phyloP scores from a whole-genome alignment of 2,113 vertebrate genomes.

The Podilymbus podiceps region DNA sequence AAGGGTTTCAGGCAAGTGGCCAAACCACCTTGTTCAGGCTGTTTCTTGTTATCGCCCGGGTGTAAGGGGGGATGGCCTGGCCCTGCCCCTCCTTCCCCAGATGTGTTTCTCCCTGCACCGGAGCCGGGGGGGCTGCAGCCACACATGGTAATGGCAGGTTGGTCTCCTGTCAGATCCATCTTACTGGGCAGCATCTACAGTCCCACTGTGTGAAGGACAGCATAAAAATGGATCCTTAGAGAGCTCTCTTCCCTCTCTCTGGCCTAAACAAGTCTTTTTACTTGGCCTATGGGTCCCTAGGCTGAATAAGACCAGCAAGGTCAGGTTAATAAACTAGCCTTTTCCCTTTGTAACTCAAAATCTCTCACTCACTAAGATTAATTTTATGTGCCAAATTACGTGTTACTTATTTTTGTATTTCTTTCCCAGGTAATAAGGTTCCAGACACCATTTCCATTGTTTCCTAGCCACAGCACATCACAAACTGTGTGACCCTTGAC shows the following conservation, averaged over 20 bases:
- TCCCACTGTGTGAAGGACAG: not conserved
- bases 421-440: not conserved
- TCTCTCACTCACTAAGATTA: not conserved
- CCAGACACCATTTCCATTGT: not conserved
- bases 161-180: not conserved
- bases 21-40: not conserved
- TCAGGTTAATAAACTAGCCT: not conserved
- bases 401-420: not conserved
- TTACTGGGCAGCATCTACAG: not conserved
- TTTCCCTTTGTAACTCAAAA: not conserved
- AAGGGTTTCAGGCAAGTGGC: not conserved
- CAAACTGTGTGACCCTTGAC: not conserved
- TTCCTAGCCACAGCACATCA: not conserved
- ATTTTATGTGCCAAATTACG: not conserved
- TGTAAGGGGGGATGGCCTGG: not conserved
- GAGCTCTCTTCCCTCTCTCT: not conserved
- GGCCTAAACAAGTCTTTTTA: not conserved
- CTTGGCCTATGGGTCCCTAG: not conserved
- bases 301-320: not conserved
- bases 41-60: not conserved
- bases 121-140: not conserved
- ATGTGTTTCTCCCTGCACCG: fast-evolving
- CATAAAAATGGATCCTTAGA: fast-evolving
- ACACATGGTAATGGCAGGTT: fast-evolving
- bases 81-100: not conserved